Base-by-base conservation (phyloP, 2,888 invertebrate species). In the Exocentrus adspersus region DNA sequence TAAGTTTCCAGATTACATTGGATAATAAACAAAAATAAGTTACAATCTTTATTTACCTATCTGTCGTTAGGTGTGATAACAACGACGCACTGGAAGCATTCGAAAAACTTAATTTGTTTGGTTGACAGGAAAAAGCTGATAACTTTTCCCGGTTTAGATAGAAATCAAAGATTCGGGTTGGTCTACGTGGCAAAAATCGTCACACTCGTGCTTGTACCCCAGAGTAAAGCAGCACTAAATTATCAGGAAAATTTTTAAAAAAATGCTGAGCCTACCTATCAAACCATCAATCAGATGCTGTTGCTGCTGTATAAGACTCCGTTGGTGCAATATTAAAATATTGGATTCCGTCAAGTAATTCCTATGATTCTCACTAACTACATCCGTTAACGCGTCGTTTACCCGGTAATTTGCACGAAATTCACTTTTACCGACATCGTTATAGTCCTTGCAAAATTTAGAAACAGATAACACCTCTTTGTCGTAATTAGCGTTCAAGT, bases 231-330 rank as follows among this genome's bases (percentile, higher is more conserved):
- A n/a, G n/a, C n/a, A n/a, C n/a, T n/a, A n/a, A n/a, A n/a, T n/a
- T n/a, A n/a, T n/a, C n/a, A n/a, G n/a, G n/a, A n/a, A n/a, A n/a
- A n/a, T n/a, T n/a, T n/a, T n/a, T n/a, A n/a, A n/a, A n/a, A n/a
- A n/a, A n/a, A n/a, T n/a, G n/a, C n/a, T 24, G 7, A 5, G 9
- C 21, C 20, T 54, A 54, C 53, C 53, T 54, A 24, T 14, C 17
- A 54, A 24, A n/a, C 42, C 14, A 19, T 54, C 53, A 4, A 54
- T 54, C 32, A 54, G 12, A 4, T 9, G 9, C 14, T 54, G 53
- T 14, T 54, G 53, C 12, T 54, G 53, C 16, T n/a, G 41, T 12
- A 53, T 41, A 20, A 54, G 24, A 24, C 43, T 3, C 7, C 14
- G 42, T 17, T 54, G 42, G 7, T 16, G 42, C 4, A 12, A 42